Conservation (phyloP, 2,797 vertebrate genomes). For the Labeo calbasu region DNA sequence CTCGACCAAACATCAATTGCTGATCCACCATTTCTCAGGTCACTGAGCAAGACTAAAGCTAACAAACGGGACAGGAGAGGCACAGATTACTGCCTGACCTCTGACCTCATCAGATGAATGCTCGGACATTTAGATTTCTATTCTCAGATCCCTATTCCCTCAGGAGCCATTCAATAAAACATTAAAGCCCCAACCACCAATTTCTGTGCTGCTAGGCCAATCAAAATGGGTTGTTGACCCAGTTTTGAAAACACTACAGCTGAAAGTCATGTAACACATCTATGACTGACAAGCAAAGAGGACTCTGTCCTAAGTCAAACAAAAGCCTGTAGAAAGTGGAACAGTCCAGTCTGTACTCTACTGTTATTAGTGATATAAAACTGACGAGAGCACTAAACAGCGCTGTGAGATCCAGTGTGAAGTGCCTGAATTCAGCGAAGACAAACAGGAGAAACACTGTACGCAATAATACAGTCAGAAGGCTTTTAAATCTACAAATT, state of each 20-base stretch:
- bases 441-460: too few species aligned
- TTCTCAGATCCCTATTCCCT: background rate
- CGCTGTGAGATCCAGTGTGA: too few species aligned
- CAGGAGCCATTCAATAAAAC: slow-evolving; percentile 17
- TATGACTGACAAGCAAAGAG: slow-evolving; percentile 1
- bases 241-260: slow-evolving; percentile 20
- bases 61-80: slow-evolving; percentile 31
- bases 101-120: slow-evolving; percentile 8
- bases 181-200: slow-evolving; percentile 16
- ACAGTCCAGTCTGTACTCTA: background rate
- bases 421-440: too few species aligned
- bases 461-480: too few species aligned
- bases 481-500: too few species aligned
- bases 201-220: slow-evolving; percentile 25
- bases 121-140: background rate
- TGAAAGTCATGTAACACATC: slow-evolving; percentile 2
- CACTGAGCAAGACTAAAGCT: slow-evolving; percentile 20
- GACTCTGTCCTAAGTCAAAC: background rate
- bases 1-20: slow-evolving; percentile 13
- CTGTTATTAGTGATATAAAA: background rate
- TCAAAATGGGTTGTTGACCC: slow-evolving; percentile 21
- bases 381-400: too few species aligned
- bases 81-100: slow-evolving; percentile 39
- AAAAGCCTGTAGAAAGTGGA: background rate
- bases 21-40: slow-evolving; percentile 22